Evolutionary conservation across 2,113 vertebrate species (phyloP).

Genomic region (Aleadryas rufinucha): DNA sequence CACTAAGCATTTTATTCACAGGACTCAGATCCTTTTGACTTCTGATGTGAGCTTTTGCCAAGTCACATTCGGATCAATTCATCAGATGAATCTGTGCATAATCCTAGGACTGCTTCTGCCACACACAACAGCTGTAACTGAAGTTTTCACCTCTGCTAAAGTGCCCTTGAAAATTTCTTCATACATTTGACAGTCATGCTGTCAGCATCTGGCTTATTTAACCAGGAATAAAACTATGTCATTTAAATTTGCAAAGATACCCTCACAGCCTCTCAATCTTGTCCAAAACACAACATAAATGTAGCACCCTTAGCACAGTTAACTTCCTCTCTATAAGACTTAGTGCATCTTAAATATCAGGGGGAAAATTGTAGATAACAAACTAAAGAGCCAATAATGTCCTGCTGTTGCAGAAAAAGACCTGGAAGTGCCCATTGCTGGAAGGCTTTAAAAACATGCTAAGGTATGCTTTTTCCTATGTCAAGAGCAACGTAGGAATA

Average conservation of each 20-base stretch:
- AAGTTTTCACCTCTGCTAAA: background rate
- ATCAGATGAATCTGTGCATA: background rate
- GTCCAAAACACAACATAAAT: background rate
- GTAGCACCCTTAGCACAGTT: background rate
- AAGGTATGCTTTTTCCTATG: background rate
- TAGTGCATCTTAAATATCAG: background rate
- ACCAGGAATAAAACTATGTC: background rate
- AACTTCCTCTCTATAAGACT: background rate
- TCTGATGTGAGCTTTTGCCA: background rate
- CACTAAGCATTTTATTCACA: background rate
- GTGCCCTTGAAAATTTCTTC: background rate
- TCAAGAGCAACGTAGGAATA: background rate
- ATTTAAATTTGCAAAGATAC: background rate
- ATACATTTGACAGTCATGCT: background rate
- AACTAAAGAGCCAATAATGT: background rate
- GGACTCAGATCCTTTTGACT: background rate
- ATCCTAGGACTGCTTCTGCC: background rate
- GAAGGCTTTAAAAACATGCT: background rate
- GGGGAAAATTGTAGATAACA: background rate
- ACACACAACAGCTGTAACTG: background rate
- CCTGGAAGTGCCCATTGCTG: background rate
- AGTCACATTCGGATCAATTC: background rate
- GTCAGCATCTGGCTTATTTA: background rate
- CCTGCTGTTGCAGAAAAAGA: background rate
- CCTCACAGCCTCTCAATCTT: background rate